Evolutionary conservation across 92 coral and sea anemone species (phyloP).

Genomic region (Nematostella vectensis): DNA sequence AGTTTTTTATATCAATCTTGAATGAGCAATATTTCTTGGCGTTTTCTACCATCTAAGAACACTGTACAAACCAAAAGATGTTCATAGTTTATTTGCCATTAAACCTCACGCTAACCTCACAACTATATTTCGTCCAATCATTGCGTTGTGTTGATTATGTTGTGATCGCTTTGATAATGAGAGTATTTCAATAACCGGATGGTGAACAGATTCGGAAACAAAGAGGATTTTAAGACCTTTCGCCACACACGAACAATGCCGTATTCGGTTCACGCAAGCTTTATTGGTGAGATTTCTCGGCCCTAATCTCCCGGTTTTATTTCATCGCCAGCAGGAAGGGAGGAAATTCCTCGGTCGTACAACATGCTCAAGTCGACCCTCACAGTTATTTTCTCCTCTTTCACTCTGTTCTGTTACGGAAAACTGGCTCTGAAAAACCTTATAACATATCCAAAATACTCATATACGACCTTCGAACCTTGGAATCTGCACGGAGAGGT

Average conservation of each 20-base stretch:
- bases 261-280: too few relatives aligned
- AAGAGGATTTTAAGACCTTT: constrained; percentile 1
- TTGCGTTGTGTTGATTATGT: background rate
- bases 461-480: constrained; percentile 38
- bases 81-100: background rate
- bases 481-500: constrained; percentile 36
- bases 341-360: too few relatives aligned
- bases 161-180: background rate
- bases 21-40: too few relatives aligned
- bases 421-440: constrained; percentile 13
- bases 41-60: too few relatives aligned
- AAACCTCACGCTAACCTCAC: constrained; percentile 1
- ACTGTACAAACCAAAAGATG: constrained; percentile 3
- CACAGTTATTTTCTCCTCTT: background rate
- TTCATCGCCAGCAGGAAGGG: too few relatives aligned
- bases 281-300: too few relatives aligned
- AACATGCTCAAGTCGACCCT: background rate
- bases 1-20: too few relatives aligned
- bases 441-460: constrained; percentile 6
- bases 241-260: background rate
- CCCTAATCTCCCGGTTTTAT: too few relatives aligned
- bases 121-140: background rate
- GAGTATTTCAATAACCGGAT: constrained; percentile 2
- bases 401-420: constrained; percentile 6
- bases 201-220: constrained; percentile 3